phyloP scores from a whole-genome alignment of 2,888 invertebrate genomes.

The Dioctria rufipes region DNA sequence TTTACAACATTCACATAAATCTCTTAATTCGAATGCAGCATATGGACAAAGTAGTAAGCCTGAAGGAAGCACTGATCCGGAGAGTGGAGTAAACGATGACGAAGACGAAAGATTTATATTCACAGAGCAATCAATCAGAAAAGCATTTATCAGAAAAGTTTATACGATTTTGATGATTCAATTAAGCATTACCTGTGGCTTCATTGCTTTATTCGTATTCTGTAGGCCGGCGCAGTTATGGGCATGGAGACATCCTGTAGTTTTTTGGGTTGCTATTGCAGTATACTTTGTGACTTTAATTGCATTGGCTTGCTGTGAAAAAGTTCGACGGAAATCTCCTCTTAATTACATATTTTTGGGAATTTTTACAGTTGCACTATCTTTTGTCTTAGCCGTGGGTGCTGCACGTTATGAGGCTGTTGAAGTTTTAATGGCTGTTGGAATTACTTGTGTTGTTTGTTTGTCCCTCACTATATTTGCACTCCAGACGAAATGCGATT shows the following conservation, averaged over 20 bases:
- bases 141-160: constrained; percentile 70
- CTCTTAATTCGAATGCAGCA: constrained; percentile 53
- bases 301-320: constrained; percentile 88
- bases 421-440: constrained; percentile 87
- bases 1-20: constrained; percentile 68
- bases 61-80: constrained; percentile 69
- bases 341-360: constrained; percentile 90
- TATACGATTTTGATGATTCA: constrained; percentile 75
- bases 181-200: constrained; percentile 82
- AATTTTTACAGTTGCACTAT: constrained; percentile 87
- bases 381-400: constrained; percentile 83
- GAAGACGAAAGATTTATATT: constrained; percentile 69
- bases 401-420: constrained; percentile 77
- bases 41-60: constrained; percentile 56
- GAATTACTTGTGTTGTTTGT: constrained; percentile 85
- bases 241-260: constrained; percentile 73
- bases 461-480: constrained; percentile 88
- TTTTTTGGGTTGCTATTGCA: constrained; percentile 80
- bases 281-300: constrained; percentile 84
- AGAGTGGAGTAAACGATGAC: constrained; percentile 63
- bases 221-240: constrained; percentile 77
- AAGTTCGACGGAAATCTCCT: constrained; percentile 86
- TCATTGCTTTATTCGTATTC: constrained; percentile 84
- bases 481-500: constrained; percentile 89
- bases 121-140: constrained; percentile 69